Evolutionary conservation across 2,888 invertebrate species (phyloP).

Genomic region (Diloba caeruleocephala): DNA sequence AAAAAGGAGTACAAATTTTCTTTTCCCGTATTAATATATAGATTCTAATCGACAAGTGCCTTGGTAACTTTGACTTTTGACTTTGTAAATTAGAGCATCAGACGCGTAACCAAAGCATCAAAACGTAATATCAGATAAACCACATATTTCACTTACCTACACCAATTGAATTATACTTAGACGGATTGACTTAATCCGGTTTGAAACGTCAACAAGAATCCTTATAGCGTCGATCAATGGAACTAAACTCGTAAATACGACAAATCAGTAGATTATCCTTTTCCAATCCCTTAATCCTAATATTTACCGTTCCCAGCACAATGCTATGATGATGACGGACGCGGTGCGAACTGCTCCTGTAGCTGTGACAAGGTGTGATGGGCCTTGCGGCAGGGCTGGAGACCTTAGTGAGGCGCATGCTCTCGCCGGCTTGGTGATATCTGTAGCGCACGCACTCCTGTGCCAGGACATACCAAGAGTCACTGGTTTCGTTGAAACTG

Average conservation of each 20-base stretch:
- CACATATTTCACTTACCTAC: background rate
- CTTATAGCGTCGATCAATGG: slow-evolving; percentile 51
- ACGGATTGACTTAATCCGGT: slow-evolving; percentile 20
- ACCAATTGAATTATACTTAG: slow-evolving; percentile 11
- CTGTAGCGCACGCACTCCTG: slow-evolving; percentile 75
- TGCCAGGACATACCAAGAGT: slow-evolving; percentile 77
- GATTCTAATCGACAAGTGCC: too few species aligned
- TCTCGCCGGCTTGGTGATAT: slow-evolving; percentile 75
- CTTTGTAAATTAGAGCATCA: too few species aligned
- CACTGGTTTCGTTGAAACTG: slow-evolving; percentile 79
- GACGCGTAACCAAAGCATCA: too few species aligned
- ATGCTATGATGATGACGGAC: slow-evolving; percentile 76
- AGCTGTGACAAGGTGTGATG: slow-evolving; percentile 67
- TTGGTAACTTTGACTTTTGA: too few species aligned
- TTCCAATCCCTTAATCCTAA: slow-evolving; percentile 22
- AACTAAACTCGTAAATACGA: slow-evolving; percentile 20
- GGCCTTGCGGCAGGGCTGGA: slow-evolving; percentile 65
- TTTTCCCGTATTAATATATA: too few species aligned
- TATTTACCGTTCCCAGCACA: slow-evolving; percentile 63
- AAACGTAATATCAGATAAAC: background rate
- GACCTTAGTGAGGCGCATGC: slow-evolving; percentile 84
- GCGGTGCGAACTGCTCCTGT: slow-evolving; percentile 71
- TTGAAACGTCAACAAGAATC: slow-evolving; percentile 39
- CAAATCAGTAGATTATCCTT: slow-evolving; percentile 50
- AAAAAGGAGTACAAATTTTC: too few species aligned